Conservation (phyloP, 1,140 invertebrate genomes). For the Tetraneura akinire region DNA sequence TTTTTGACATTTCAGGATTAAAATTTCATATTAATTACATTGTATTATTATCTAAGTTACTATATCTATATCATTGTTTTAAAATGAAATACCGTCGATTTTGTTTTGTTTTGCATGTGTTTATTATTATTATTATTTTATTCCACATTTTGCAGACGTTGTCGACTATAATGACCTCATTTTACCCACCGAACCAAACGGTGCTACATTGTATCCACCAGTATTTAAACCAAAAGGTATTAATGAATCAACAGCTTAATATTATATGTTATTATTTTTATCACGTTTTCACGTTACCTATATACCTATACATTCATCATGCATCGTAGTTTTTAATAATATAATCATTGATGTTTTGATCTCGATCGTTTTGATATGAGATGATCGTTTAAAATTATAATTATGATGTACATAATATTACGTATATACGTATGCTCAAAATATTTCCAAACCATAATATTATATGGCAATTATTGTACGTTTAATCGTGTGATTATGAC, state of each 20-base stretch:
- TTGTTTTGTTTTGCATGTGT: slow-evolving; percentile 53
- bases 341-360: too few species aligned
- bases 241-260: neutral
- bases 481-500: neutral
- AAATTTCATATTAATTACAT: too few species aligned
- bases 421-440: too few species aligned
- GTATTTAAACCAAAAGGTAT: slow-evolving; percentile 75
- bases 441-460: too few species aligned
- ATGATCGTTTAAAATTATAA: too few species aligned
- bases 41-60: too few species aligned
- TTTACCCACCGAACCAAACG: slow-evolving; percentile 77
- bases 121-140: slow-evolving; percentile 53
- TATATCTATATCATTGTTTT: too few species aligned
- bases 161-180: slow-evolving; percentile 76
- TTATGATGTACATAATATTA: too few species aligned
- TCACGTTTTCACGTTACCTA: neutral
- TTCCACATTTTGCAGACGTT: slow-evolving; percentile 68
- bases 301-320: too few species aligned
- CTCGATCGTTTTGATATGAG: too few species aligned
- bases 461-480: neutral
- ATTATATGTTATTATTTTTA: neutral
- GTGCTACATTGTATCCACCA: slow-evolving; percentile 70
- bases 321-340: neutral
- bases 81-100: slow-evolving; percentile 38
- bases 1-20: neutral